These are phyloP conservation scores for Clarias gariepinus DNA, from an alignment of 2,113 vertebrate species.

Conservation along the genomic window DNA sequence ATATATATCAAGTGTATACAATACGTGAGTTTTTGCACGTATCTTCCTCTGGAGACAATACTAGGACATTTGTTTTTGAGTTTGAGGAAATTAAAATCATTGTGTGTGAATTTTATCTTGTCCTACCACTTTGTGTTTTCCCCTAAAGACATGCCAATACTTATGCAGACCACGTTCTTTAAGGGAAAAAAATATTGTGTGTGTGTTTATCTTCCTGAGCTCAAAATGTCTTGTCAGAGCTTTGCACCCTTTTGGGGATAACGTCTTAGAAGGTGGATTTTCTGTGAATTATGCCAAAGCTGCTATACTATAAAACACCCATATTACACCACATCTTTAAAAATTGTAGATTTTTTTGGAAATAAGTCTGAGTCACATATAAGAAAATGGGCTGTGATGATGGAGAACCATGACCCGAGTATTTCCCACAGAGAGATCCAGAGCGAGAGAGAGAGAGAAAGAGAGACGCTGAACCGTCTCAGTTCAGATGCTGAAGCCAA, in stretches of 20 bases:
- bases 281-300: background rate
- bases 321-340: background rate
- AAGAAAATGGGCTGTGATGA: background rate
- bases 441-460: background rate
- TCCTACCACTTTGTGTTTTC: background rate
- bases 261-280: background rate
- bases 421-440: background rate
- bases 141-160: background rate
- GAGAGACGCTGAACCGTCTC: background rate
- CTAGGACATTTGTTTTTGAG: background rate
- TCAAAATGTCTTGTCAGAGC: too few relatives aligned
- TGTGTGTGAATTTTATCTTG: background rate
- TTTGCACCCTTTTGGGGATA: too few relatives aligned
- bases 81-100: background rate
- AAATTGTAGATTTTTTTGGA: background rate
- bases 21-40: too few relatives aligned
- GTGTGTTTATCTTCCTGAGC: too few relatives aligned
- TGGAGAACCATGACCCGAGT: background rate
- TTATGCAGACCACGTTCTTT: background rate
- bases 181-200: too few relatives aligned
- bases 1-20: too few relatives aligned
- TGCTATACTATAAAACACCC: background rate
- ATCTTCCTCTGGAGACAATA: background rate
- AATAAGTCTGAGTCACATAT: background rate
- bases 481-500: background rate